Percentiles rank a stretch among this genome's conserved stretches.
Evolutionary conservation across 92 coral and sea anemone genomes (phyloP).

Genomic region (Ricordea florida): DNA sequence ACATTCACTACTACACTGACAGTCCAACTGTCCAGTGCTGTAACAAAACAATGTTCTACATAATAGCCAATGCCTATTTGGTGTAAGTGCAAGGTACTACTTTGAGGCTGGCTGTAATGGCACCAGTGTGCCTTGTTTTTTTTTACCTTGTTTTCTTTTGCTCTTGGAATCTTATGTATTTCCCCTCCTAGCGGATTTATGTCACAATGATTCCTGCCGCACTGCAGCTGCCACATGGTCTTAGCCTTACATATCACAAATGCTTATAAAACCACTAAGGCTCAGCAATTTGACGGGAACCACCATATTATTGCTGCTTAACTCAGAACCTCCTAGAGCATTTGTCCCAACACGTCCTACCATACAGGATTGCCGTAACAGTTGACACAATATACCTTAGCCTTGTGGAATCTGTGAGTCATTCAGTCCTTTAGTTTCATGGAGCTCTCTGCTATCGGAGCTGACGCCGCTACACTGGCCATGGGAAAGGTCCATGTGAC

Average conservation of each 20-base stretch:
- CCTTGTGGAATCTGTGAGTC: background rate
- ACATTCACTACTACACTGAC: conserved; percentile 14
- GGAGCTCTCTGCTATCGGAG: conserved; percentile 3
- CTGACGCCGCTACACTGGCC: background rate
- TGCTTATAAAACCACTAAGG: background rate
- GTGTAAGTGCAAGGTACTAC: too few relatives aligned
- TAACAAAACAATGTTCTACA: conserved; percentile 15
- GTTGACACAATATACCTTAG: background rate
- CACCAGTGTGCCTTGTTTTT: too few relatives aligned
- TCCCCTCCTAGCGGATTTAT: too few relatives aligned
- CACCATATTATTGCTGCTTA: conserved; percentile 4
- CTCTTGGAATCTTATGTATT: too few relatives aligned
- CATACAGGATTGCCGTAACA: background rate
- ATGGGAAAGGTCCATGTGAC: too few relatives aligned
- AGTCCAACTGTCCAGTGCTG: conserved; percentile 7
- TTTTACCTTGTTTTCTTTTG: too few relatives aligned
- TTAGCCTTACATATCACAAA: background rate
- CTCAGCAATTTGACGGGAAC: background rate
- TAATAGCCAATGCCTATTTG: too few relatives aligned
- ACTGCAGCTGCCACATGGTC: background rate
- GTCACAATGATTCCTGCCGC: too few relatives aligned
- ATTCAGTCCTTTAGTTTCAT: background rate
- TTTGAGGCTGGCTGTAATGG: too few relatives aligned
- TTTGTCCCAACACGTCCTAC: conserved; percentile 6
- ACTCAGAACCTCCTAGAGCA: background rate